Base-by-base conservation (phyloP, 2,113 vertebrate genomes). In the Oostethus manadensis region DNA sequence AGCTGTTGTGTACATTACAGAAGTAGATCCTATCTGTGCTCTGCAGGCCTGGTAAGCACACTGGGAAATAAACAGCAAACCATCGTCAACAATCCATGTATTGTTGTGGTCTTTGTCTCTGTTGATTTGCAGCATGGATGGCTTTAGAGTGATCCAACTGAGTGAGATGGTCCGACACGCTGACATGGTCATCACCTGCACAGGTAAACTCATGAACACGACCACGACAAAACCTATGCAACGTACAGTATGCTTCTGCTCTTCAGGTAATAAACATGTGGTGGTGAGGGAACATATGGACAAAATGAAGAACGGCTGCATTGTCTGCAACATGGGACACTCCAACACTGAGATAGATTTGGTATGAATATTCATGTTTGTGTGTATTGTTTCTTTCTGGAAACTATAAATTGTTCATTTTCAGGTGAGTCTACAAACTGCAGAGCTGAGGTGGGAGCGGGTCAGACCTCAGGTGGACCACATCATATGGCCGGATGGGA, bases 261-360 rank as follows among this genome's bases (percentile, higher is more conserved):
- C 11, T 42, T 42, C 74, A 98, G 95, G 95, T 47, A 98, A 95
- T 82, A 98, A 94, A 90, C 92, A 93, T 1, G 92, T 97, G 69
- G 93, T 98, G 66, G 88, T 79, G 61, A 85, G 94, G 79, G 92
- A 98, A 35, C 92, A 94, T 47, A 82, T 98, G 79, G 94, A 98
- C 50, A 79, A 82, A 17, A 93, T 97, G 94, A 98, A 95, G 88
- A 95, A 93, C 43, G 91, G 94, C 69, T 97, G 95, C 76, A 93
- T 97, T 0, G 89, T 98, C 22, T 98, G 95, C 83, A 98, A 97
- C 88, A 97, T 98, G 95, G 95, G 95, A 0, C 94, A 97, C 86
- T 96, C 94, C 78, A 94, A 93, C 84, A 95, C 92, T 0, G 96
- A 98, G 83, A 97, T 98, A 45, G 93, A 98, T 0, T 87, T 98